A percentile compares a stretch with the other conserved stretches of the same genome.
These are phyloP conservation scores for Psilopsiagon aurifrons DNA, from an alignment of 2,113 vertebrate genomes.

Conservation along the genomic window DNA sequence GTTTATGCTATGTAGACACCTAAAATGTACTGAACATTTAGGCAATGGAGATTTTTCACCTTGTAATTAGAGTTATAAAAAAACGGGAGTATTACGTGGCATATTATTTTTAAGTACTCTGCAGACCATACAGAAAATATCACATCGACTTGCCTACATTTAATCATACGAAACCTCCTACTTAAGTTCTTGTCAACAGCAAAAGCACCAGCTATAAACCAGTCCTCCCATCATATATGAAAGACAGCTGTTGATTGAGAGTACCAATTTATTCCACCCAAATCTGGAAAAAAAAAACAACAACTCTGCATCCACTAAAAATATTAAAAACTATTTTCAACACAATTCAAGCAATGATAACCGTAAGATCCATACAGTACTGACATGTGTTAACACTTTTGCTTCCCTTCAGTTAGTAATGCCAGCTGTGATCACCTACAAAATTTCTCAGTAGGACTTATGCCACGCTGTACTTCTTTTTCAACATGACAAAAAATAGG, in stretches of 20 bases:
- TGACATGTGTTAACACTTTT: not conserved
- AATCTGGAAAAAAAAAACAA: not conserved
- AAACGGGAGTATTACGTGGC: not conserved
- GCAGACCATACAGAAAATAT: not conserved
- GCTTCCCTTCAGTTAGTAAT: not conserved
- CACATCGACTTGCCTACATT: not conserved
- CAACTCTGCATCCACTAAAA: not conserved
- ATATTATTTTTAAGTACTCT: not conserved
- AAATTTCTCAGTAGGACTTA: not conserved
- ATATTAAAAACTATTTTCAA: not conserved
- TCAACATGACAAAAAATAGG: not conserved
- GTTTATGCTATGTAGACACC: not conserved
- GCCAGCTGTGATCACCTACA: not conserved
- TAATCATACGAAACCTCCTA: slow-evolving; percentile 8
- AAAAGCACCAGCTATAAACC: not conserved
- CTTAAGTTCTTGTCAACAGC: not conserved
- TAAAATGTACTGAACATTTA: not conserved
- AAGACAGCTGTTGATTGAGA: not conserved
- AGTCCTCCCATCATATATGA: not conserved
- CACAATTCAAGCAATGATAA: not conserved
- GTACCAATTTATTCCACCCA: not conserved
- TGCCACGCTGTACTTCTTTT: not conserved
- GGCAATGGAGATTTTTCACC: not conserved
- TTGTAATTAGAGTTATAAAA: not conserved
- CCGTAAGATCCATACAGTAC: not conserved